phyloP scores from a whole-genome alignment of 2,888 invertebrate species.

The Pollenia griseotomentosa region DNA sequence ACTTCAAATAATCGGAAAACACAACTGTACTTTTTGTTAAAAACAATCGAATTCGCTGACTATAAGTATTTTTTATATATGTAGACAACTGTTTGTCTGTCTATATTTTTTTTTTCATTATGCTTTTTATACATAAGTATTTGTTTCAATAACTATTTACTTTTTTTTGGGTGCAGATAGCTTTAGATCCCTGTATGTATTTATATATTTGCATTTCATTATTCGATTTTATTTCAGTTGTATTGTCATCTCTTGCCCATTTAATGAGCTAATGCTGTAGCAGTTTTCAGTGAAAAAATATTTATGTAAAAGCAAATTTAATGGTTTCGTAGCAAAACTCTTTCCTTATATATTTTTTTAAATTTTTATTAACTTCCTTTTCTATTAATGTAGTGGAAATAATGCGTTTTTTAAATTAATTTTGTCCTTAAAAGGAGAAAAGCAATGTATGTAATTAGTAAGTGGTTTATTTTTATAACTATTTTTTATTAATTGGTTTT shows the following conservation, averaged over 20 bases:
- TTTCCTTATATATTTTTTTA: not conserved
- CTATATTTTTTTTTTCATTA: slow-evolving; percentile 50
- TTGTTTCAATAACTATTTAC: slow-evolving; percentile 52
- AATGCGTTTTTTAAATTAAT: slow-evolving; percentile 28
- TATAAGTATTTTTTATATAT: not conserved
- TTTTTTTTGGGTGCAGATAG: slow-evolving; percentile 36
- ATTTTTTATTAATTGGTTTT: not conserved
- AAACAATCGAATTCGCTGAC: slow-evolving; percentile 62
- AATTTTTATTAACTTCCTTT: slow-evolving; percentile 25
- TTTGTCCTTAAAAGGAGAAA: not conserved
- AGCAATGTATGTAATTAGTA: slow-evolving; percentile 9
- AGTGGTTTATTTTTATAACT: slow-evolving; percentile 4
- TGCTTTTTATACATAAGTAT: slow-evolving; percentile 1
- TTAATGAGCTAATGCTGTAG: slow-evolving; percentile 45
- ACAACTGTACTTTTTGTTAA: slow-evolving; percentile 71
- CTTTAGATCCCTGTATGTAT: not conserved
- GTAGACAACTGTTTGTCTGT: not conserved
- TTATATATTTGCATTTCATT: not conserved
- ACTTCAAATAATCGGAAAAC: slow-evolving; percentile 63
- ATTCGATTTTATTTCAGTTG: slow-evolving; percentile 62
- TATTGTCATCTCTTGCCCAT: slow-evolving; percentile 50
- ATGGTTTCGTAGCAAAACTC: not conserved
- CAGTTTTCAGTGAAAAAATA: not conserved
- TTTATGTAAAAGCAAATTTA: not conserved
- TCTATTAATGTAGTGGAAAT: slow-evolving; percentile 36